Percentiles rank a stretch among this genome's conserved stretches.
Conservation (phyloP, 2,113 vertebrate species). For the Jaculus jaculus region DNA sequence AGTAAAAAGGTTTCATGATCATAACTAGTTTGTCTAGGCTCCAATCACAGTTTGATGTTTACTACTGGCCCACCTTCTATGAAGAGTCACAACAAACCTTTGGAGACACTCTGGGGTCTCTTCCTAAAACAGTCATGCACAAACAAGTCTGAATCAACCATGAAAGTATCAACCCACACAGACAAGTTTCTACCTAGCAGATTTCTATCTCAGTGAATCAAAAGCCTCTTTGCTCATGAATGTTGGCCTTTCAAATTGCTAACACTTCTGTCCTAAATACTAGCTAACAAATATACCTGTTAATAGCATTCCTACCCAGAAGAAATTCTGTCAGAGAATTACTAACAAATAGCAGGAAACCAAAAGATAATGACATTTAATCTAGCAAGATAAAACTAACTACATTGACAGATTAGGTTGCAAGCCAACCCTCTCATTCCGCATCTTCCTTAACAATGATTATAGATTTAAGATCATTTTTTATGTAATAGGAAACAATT, state of each 20-base stretch:
- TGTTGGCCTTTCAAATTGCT: neutral
- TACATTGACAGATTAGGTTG: neutral
- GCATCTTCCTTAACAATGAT: neutral
- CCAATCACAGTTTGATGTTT: neutral
- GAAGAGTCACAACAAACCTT: neutral
- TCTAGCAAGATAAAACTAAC: slow-evolving; percentile 35
- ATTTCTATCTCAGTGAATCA: slow-evolving; percentile 51
- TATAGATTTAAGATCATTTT: neutral
- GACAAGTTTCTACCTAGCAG: slow-evolving; percentile 50
- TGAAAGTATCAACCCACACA: slow-evolving; percentile 43
- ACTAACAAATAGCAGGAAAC: slow-evolving; percentile 39
- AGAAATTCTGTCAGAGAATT: slow-evolving; percentile 37
- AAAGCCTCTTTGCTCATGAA: slow-evolving; percentile 47
- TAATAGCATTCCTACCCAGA: slow-evolving; percentile 35
- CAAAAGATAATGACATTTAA: slow-evolving; percentile 28
- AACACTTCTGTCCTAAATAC: slow-evolving; percentile 6
- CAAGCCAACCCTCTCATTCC: neutral
- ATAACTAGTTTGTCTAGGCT: neutral
- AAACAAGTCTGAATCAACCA: slow-evolving; percentile 52
- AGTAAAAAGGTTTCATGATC: neutral
- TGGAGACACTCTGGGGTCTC: neutral
- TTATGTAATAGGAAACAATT: neutral
- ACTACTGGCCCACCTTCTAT: neutral
- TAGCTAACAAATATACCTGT: slow-evolving; percentile 33
- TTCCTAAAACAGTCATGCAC: neutral